phyloP scores from a whole-genome alignment of 2,797 vertebrate species.

The Cyclura pinguis region DNA sequence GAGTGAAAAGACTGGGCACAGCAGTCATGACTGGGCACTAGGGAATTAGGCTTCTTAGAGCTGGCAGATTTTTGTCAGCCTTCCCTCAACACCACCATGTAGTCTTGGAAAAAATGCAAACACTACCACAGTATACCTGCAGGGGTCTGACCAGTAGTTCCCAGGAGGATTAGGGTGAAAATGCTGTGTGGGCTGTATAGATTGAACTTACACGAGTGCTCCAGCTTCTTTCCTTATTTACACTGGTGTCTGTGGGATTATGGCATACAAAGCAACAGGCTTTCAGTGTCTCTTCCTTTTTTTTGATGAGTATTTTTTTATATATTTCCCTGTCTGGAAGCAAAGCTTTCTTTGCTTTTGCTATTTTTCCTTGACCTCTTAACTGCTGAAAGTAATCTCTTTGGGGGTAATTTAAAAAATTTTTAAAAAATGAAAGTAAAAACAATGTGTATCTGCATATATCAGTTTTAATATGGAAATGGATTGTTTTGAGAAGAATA shows the following conservation, averaged over 20 bases:
- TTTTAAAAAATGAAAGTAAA: constrained; percentile 59
- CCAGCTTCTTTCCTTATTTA: background rate
- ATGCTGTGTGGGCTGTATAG: background rate
- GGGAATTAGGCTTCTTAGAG: too few relatives aligned
- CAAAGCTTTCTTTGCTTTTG: constrained; percentile 11
- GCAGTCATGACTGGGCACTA: too few relatives aligned
- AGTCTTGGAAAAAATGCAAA: too few relatives aligned
- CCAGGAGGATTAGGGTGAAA: background rate
- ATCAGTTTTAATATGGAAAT: constrained; percentile 82
- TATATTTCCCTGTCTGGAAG: background rate
- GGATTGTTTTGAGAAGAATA: constrained; percentile 84
- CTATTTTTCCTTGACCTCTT: constrained; percentile 56
- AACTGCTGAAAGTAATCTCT: constrained; percentile 60
- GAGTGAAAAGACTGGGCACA: too few relatives aligned
- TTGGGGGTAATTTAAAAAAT: constrained; percentile 37
- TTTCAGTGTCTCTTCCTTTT: background rate
- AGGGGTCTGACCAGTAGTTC: too few relatives aligned
- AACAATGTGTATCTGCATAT: constrained; percentile 69
- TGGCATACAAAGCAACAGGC: background rate
- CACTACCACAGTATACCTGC: too few relatives aligned
- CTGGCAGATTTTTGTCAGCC: too few relatives aligned
- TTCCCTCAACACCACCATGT: too few relatives aligned
- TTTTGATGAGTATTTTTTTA: background rate
- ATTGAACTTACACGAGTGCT: background rate
- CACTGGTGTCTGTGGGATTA: background rate